phyloP scores from a whole-genome alignment of 1,140 invertebrate genomes.

The Bombus polaris region DNA sequence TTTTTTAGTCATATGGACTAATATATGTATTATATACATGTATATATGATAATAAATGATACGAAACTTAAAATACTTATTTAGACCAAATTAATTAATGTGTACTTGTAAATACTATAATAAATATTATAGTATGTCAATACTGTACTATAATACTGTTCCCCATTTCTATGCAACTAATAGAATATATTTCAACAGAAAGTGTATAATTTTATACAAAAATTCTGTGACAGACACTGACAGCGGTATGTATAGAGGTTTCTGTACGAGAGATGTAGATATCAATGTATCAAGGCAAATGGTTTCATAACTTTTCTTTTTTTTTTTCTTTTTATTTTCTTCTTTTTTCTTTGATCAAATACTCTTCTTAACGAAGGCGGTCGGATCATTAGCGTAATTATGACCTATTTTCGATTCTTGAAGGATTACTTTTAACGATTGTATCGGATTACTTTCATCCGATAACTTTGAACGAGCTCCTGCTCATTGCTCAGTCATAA shows the following conservation, averaged over 20 bases:
- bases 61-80: no score
- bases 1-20: no score
- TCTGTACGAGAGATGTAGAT: background rate
- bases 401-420: background rate
- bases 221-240: background rate
- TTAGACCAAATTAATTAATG: no score
- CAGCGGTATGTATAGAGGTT: background rate
- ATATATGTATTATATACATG: no score
- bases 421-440: background rate
- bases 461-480: background rate
- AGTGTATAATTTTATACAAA: no score
- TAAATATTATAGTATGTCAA: no score
- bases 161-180: no score
- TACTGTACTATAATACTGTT: no score
- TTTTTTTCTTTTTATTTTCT: background rate
- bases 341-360: background rate
- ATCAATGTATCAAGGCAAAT: background rate
- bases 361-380: background rate
- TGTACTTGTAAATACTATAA: no score
- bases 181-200: no score
- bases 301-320: background rate
- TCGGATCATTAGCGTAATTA: background rate
- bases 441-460: conserved; percentile 5
- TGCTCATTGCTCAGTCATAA: background rate
- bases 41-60: no score